phyloP scores from a whole-genome alignment of 37 sponge, comb jelly and placozoan genomes.

The Tethya wilhelma region DNA sequence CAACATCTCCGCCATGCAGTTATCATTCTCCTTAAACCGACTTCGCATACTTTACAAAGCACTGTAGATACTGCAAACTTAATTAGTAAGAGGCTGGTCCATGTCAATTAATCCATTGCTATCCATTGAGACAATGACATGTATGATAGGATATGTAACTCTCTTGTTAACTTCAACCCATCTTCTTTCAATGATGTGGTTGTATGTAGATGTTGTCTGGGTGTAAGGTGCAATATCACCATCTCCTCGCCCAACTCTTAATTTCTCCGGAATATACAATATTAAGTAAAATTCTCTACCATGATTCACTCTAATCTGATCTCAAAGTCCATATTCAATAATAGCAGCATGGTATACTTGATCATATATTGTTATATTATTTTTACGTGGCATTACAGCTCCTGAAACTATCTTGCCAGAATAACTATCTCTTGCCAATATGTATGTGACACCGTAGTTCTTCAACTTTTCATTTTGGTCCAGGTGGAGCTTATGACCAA shows the following conservation, averaged over 20 bases:
- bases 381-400: constrained; percentile 28
- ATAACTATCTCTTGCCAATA: constrained; percentile 30
- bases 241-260: constrained; percentile 5
- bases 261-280: background rate
- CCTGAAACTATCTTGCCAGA: constrained; percentile 29
- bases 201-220: too few species aligned
- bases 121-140: constrained; percentile 5
- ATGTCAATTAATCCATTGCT: too few species aligned
- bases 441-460: constrained; percentile 30
- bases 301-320: too few species aligned
- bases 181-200: constrained; percentile 1
- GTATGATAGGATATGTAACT: constrained; percentile 9
- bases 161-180: background rate
- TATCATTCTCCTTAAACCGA: background rate
- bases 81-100: background rate
- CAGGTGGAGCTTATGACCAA: constrained; percentile 19
- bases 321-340: too few species aligned
- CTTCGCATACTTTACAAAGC: background rate
- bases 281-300: too few species aligned
- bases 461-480: constrained; percentile 20
- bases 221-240: too few species aligned
- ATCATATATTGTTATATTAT: constrained; percentile 19
- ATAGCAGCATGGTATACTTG: too few species aligned
- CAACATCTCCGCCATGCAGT: background rate
- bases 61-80: background rate